Base-by-base conservation (phyloP, 1,140 invertebrate species). In the Eriocheir sinensis region DNA sequence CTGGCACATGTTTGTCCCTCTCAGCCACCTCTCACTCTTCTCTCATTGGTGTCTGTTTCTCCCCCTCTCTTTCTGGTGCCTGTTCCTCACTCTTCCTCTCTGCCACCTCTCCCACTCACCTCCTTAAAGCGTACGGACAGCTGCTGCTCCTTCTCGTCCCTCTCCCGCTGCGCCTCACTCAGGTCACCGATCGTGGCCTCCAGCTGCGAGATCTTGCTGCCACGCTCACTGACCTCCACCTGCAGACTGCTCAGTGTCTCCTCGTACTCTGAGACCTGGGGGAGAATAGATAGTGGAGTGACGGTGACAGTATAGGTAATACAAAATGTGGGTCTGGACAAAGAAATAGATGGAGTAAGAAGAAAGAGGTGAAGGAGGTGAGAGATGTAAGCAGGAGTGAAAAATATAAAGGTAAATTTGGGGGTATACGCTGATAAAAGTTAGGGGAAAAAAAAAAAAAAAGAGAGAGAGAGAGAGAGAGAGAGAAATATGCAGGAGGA, bases 201-300 rank as follows among this genome's bases (percentile, higher is more conserved):
- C 3, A 90, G 34, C 32, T 72, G 48, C 3, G 48, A 90, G 30
- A 90, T 90, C 0, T 41, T 40, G 38, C 1, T 3, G n/a, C 30
- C 3, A 17, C n/a, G 48, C n/a, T 72, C 48, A 36, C 32, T 72
- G 27, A 38, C 89, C 36, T 90, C 89, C n/a, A 72, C 48, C 89
- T 90, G 89, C 32, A 90, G 89, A 30, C 48, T 36, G 0, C 30
- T 36, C 0, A 90, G 32, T 0, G 89, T 90, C 21, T 90, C 30
- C 36, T 90, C 89, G 44, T 90, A 90, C 40, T 90, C 89, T 72
- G 89, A 30, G 15, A 90, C 40, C 89, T 90, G 89, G 4, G 8
- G 60, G 60, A 72, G 9, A 8, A 32, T 34, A 34, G 79, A 4
- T 9, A 9, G 27, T 81, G 27, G 27, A n/a, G 27, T 81, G 32